These are phyloP conservation scores for Yponomeuta evonymella DNA, from an alignment of 2,888 invertebrate genomes.

Conservation along the genomic window DNA sequence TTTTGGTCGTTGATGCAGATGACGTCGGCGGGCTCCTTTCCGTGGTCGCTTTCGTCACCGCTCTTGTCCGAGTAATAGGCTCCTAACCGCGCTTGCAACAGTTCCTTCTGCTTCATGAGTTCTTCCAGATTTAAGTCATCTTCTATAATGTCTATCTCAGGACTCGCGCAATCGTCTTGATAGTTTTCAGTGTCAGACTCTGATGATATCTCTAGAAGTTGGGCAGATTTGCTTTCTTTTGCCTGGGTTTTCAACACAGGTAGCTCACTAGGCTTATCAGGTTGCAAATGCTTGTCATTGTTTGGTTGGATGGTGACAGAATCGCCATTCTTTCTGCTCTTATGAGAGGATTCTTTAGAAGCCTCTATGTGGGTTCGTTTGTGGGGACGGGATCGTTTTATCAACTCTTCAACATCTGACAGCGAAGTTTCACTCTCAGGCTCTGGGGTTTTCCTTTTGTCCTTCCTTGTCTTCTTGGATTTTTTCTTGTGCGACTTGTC, in stretches of 20 bases:
- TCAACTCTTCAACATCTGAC: slow-evolving; percentile 57
- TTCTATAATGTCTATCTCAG: slow-evolving; percentile 85
- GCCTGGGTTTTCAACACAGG: neutral
- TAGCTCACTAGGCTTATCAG: neutral
- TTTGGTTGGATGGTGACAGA: neutral
- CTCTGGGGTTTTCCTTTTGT: slow-evolving; percentile 65
- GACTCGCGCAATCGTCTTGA: slow-evolving; percentile 80
- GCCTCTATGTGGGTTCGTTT: slow-evolving; percentile 34
- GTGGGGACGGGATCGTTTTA: slow-evolving; percentile 52
- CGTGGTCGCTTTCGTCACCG: slow-evolving; percentile 58
- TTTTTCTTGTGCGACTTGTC: slow-evolving; percentile 75
- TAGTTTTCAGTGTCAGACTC: slow-evolving; percentile 79
- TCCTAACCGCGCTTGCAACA: slow-evolving; percentile 85
- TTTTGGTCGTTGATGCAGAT: slow-evolving; percentile 79
- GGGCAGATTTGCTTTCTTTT: slow-evolving; percentile 31
- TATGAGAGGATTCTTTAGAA: slow-evolving; percentile 22
- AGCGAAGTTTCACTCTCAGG: slow-evolving; percentile 59
- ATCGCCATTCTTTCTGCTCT: slow-evolving; percentile 47
- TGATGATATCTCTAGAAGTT: slow-evolving; percentile 79
- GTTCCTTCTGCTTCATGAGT: slow-evolving; percentile 91
- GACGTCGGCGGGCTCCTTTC: slow-evolving; percentile 41
- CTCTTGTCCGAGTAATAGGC: slow-evolving; percentile 84
- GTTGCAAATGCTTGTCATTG: slow-evolving; percentile 8
- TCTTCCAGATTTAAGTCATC: slow-evolving; percentile 92
- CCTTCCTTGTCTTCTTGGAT: slow-evolving; percentile 67